phyloP scores from a whole-genome alignment of 2,888 invertebrate genomes.

The Beris chalybata region DNA sequence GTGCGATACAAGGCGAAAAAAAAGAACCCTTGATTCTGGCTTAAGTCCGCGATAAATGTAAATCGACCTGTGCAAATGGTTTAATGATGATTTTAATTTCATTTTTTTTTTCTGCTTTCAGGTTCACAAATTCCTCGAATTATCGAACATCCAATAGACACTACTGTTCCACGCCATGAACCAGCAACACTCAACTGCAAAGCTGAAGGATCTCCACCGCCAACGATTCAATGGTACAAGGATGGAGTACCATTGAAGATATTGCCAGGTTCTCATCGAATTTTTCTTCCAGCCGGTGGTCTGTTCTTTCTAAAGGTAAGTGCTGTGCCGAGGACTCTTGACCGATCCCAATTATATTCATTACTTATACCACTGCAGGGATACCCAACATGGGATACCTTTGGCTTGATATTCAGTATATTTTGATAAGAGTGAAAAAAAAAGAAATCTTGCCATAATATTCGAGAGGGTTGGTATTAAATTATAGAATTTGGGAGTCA shows the following conservation, averaged over 20 bases:
- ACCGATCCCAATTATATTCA: too few relatives aligned
- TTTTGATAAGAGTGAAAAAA: too few relatives aligned
- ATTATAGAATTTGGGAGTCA: too few relatives aligned
- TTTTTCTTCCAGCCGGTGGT: constrained; percentile 75
- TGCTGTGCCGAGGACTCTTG: neutral
- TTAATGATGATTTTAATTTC: too few relatives aligned
- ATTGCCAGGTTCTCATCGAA: constrained; percentile 70
- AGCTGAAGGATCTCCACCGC: constrained; percentile 79
- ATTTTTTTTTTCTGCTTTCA: constrained; percentile 42
- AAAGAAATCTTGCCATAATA: too few relatives aligned
- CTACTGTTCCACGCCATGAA: constrained; percentile 84
- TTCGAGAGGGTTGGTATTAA: too few relatives aligned
- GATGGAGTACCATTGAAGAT: constrained; percentile 64
- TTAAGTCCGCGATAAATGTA: too few relatives aligned
- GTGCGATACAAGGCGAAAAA: too few relatives aligned
- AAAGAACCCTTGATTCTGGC: too few relatives aligned
- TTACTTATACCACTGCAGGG: too few relatives aligned
- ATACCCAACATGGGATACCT: neutral
- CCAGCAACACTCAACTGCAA: constrained; percentile 91
- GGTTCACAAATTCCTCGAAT: constrained; percentile 75
- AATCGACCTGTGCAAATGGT: too few relatives aligned
- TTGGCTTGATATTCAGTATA: too few relatives aligned
- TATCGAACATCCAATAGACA: constrained; percentile 87
- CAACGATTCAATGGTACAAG: constrained; percentile 82
- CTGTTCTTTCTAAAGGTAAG: constrained; percentile 74